Base-by-base conservation (phyloP, 2,888 invertebrate species). In the Branchellion lobata region DNA sequence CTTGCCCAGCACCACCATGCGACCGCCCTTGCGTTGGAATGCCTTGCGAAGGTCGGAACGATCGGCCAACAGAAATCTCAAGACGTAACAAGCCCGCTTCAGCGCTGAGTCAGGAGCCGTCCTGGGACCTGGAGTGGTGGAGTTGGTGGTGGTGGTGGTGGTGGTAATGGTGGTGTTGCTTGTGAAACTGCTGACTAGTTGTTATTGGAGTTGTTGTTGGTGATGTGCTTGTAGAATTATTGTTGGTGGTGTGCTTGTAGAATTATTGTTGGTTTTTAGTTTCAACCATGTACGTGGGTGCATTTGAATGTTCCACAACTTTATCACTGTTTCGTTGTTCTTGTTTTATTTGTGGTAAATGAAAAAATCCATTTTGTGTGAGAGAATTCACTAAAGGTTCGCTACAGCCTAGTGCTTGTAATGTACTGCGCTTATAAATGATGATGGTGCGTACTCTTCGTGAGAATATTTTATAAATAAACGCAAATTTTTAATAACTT, bases 11-110 rank as follows among this genome's bases (percentile, higher is more conserved):
- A 85, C 81, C 3, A 84, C 84, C 40, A 85, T 81, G 27, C 85
- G 82, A 0, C 85, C 84, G 69, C 83, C 84, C n/a, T 79, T 72
- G 24, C 82, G 80, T 82, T 84, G 85, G 81, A 83, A 85, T 24
- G 82, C 81, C 40, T 83, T 79, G 1, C 85, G 80, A 1, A 85
- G 78, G 73, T 82, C 84, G 2, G 61, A 40, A 51, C 84, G 82
- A 81, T 84, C 84, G 14, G 85, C 85, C 68, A 85, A 80, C n/a
- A 85, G 82, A 80, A 85, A 84, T 24, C 85, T 82, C 0, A 84
- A 81, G 0, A 84, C 84, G 81, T 85, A 85, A 80, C 85, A 85
- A 1, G 85, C 85, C 36, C 85, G 61, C 51, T 80, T 81, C 27
- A 85, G 77, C 0, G 85, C 85, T n/a, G 80, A 74, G 80, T 85